phyloP scores from a whole-genome alignment of 2,113 vertebrate genomes.

The Tragelaphus buxtoni region DNA sequence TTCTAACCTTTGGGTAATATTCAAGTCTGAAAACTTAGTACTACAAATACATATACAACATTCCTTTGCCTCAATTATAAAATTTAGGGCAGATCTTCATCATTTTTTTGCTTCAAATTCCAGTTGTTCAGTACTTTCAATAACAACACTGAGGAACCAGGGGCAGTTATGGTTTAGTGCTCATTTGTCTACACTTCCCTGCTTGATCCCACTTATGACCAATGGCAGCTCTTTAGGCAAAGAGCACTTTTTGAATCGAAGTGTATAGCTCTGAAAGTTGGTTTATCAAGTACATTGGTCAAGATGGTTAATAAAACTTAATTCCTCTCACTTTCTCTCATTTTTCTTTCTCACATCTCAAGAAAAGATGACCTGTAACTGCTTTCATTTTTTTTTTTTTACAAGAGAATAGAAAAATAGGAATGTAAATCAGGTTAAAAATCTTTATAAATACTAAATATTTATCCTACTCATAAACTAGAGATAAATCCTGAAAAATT shows the following conservation, averaged over 20 bases:
- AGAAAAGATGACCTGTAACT: background rate
- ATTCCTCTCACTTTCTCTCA: background rate
- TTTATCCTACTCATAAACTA: background rate
- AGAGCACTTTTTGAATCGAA: background rate
- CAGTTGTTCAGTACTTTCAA: background rate
- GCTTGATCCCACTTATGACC: background rate
- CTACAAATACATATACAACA: background rate
- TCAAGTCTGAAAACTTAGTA: background rate
- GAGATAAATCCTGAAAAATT: background rate
- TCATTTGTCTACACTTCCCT: background rate
- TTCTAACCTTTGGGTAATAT: slow-evolving; percentile 7
- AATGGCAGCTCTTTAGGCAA: background rate
- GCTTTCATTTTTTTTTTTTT: background rate
- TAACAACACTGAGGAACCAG: background rate
- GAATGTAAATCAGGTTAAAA: background rate
- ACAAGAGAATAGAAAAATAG: background rate
- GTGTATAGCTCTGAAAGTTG: background rate
- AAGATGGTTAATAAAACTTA: background rate
- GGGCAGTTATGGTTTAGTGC: background rate
- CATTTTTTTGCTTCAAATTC: background rate
- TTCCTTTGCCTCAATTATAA: background rate
- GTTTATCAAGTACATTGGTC: background rate
- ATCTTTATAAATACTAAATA: background rate
- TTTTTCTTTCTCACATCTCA: background rate
- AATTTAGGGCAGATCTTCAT: background rate